Evolutionary conservation across 2,888 invertebrate species (phyloP), one percentile per base, ranked within the genome.

Genomic region (Erannis defoliaria): DNA sequence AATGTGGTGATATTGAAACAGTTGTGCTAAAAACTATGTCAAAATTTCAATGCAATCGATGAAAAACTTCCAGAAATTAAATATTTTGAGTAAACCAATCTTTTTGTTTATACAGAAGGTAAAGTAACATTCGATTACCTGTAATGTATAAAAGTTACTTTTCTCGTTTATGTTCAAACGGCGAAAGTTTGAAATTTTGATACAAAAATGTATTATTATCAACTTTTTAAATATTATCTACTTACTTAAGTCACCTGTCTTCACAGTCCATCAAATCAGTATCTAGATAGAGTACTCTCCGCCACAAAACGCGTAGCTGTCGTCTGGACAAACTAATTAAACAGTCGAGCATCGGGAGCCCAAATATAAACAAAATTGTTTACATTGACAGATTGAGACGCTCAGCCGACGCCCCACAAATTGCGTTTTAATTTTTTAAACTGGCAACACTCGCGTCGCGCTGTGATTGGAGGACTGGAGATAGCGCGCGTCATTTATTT

Each of bases 341-440:
- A 46, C 61, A 69, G 50, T 38, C 60, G 50, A 66, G 61, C 67
- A 67, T 75, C 78, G 79, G 80, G 77, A 85, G 85, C 82, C 82
- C 73, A 74, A 86, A 82, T 71, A 81, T 77, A 89, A 90, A 90
- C 88, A 89, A 74, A 66, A 70, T 71, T 89, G 88, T 90, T 89
- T 90, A 81, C 82, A 78, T 75, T 84, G 81, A 86, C 90, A 89
- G 87, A 88, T 87, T 82, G 87, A 85, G 85, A 85, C 68, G 81
- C 72, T 77, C 45, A 58, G 55, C 60, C 66, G 62, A 71, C 72
- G 81, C 83, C 84, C 84, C 78, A 83, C 85, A 84, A 85, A 89
- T 88, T 82, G 89, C 75, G 86, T 88, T 88, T 88, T 88, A 88
- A 91, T 89, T 88, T 90, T 89, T 91, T 90, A 89, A 89, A 89